These are phyloP conservation scores for Ectemnius cavifrons DNA, from an alignment of 2,888 invertebrate species.

Conservation along the genomic window DNA sequence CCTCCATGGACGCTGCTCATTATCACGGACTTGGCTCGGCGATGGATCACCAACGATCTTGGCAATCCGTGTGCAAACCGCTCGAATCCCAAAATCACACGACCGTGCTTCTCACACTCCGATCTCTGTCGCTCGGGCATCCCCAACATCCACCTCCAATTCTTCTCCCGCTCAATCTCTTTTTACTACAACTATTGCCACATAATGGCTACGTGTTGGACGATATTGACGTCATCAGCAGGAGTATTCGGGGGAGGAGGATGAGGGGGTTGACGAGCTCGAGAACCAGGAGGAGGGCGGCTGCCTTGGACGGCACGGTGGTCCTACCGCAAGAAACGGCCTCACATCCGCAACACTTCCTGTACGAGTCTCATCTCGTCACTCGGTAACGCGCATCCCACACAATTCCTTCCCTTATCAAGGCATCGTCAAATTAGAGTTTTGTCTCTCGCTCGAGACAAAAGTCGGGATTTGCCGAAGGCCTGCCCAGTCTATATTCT, in stretches of 20 bases:
- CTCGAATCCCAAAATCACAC: constrained; percentile 36
- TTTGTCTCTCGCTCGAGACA: too few species aligned
- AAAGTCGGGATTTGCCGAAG: too few species aligned
- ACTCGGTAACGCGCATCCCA: constrained; percentile 71
- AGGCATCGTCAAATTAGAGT: neutral
- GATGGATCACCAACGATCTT: constrained; percentile 56
- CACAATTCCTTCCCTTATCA: neutral
- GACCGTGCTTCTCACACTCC: neutral
- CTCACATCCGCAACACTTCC: constrained; percentile 76
- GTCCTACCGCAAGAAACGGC: constrained; percentile 73
- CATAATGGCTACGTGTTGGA: neutral
- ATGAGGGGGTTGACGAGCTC: constrained; percentile 75
- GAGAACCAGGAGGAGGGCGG: constrained; percentile 75
- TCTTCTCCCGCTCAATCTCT: too few species aligned
- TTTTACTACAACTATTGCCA: too few species aligned
- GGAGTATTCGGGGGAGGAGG: constrained; percentile 76
- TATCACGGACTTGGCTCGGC: constrained; percentile 60
- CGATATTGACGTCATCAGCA: constrained; percentile 45
- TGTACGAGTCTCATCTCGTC: constrained; percentile 75
- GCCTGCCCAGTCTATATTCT: too few species aligned
- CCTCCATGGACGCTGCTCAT: constrained; percentile 71
- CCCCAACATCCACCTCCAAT: too few species aligned
- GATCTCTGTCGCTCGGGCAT: neutral
- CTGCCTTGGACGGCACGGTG: constrained; percentile 68
- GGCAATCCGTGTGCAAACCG: constrained; percentile 35